A percentile compares a stretch with the other conserved stretches of the same genome.
Conservation (phyloP, 2,888 invertebrate genomes). For the Meiosimyza platycephala region DNA sequence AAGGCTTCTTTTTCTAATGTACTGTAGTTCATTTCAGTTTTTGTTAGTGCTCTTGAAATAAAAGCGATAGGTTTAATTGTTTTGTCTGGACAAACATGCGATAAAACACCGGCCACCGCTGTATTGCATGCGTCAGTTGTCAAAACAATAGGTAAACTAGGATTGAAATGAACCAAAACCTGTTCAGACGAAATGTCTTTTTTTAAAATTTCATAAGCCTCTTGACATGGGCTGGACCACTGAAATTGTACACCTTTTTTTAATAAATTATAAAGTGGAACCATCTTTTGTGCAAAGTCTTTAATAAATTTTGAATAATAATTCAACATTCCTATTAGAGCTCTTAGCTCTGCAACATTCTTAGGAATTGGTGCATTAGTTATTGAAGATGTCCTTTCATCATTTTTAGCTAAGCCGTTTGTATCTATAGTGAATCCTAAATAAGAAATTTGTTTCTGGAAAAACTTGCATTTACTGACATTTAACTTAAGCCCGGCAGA, state of each 20-base stretch:
- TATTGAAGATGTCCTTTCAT: constrained; percentile 50
- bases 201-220: constrained; percentile 53
- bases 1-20: constrained; percentile 41
- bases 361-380: constrained; percentile 42
- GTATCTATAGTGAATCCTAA: constrained; percentile 48
- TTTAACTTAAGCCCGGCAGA: no score
- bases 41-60: constrained; percentile 41
- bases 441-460: constrained; percentile 36
- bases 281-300: constrained; percentile 36
- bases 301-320: no score
- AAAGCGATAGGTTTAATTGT: constrained; percentile 41
- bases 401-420: constrained; percentile 31
- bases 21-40: constrained; percentile 42
- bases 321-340: no score
- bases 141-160: constrained; percentile 41
- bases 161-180: constrained; percentile 45
- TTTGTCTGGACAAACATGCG: constrained; percentile 36
- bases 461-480: constrained; percentile 33
- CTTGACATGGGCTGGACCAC: constrained; percentile 51
- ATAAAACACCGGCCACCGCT: constrained; percentile 42
- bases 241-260: constrained; percentile 40
- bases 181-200: no score
- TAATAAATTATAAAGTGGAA: constrained; percentile 44
- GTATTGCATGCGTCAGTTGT: constrained; percentile 47
- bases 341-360: no score